Base-by-base conservation (phyloP, 1,140 invertebrate species). In the Leptinotarsa lineolata region DNA sequence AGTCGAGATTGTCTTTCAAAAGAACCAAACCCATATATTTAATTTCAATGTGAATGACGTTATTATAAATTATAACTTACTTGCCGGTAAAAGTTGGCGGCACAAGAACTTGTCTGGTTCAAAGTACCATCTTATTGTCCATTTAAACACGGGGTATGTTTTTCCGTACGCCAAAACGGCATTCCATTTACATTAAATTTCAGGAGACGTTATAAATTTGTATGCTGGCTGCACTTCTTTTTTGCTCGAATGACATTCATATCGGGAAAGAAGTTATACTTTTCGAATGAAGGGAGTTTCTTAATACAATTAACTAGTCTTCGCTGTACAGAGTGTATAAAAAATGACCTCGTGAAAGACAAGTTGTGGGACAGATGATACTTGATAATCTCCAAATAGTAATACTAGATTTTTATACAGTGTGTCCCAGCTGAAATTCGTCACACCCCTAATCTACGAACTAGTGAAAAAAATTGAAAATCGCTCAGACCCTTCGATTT, bases 41-140 rank as follows among this genome's bases (percentile, higher is more conserved):
- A 77, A 79, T 80, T 80, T 81, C 78, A 75, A 78, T 81, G 76
- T 75, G 46, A 68, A 69, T 78, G 78, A 79, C 78, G 72, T 77
- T 79, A 76, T 76, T 79, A 78, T 79, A 79, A 79, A 79, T 79
- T 79, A 79, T 79, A 79, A 78, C 77, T 79, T 78, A 79, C 78
- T 79, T 71, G 78, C 65, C 70, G 68, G 72, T 63, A 73, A 45
- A 73, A 79, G 74, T 77, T 71, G 72, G 68, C 70, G 15, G 60
- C 72, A 77, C 73, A 81, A 81, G 80, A 81, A 81, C 77, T 81
- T 72, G 80, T 81, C 79, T 78, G 79, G 74, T 77, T 77, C 72
- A 78, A 81, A 81, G 78, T 77, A 81, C 80, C 78, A 80, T 80
- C 80, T 81, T 81, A 81, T 79, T 81, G 80, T 79, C 80, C 78